Base-by-base conservation (phyloP, 2,797 vertebrate genomes). In the Somateria mollissima region DNA sequence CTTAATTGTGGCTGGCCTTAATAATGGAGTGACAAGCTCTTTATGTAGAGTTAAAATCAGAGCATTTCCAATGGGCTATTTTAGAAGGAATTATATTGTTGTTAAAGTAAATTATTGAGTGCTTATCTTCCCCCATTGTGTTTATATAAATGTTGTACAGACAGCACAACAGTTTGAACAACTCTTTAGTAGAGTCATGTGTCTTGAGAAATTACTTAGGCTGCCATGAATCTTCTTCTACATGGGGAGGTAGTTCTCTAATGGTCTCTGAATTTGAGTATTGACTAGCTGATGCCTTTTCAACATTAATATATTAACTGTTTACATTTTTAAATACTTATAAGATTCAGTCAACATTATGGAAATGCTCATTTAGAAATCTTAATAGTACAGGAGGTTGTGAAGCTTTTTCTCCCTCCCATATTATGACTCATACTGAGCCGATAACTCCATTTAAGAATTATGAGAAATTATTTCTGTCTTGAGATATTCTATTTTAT, bases 31-130 rank as follows among this genome's bases (percentile, higher is more conserved):
- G 88, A 75, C 76, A 91, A 36, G 62, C 41, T 89, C 82, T 89
- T 95, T 85, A 62, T 41, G 16, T 24, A 45, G 22, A 75, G 62
- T 85, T 93, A 93, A 91, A 95, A 93, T 94, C 75, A 30, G 41
- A 85, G 36, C 80, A 41, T 91, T 94, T 95, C 79, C 69, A 90
- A 19, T 41, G 43, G 71, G 70, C 73, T 81, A 3, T 87, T 91
- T 89, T 75, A 47, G 70, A 86, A 93, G 41, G 70, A 90, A 87
- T 94, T 91, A 49, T 47, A 32, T 73, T 94, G 49, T 87, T 94
- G 76, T 87, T 86, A 20, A 57, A 89, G 27, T 91, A 86, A 92
- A 89, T 93, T 94, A 82, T 37, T 84, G 80, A 93, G 70, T 64
- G 51, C 62, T 96, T 89, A 62, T 91, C 70, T 91, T 89, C 27